phyloP scores from a whole-genome alignment of 2,888 invertebrate species.

The Volucella bombylans region DNA sequence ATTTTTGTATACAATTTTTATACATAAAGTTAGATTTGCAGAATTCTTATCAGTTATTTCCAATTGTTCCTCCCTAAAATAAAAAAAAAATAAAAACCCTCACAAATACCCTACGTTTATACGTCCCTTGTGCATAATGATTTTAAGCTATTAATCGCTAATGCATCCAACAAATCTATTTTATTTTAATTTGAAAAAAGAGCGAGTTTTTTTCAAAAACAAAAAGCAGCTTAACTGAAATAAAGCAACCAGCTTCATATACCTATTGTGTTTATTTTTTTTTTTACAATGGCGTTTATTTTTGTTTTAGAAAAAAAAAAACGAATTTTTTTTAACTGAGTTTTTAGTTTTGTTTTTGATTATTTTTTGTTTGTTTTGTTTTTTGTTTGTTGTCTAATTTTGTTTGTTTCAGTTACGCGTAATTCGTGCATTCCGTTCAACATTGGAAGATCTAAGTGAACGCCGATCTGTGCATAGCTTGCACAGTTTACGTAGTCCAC shows the following conservation, averaged over 20 bases:
- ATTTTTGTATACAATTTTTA: not conserved
- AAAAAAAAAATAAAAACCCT: not conserved
- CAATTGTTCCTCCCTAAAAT: conserved; percentile 9
- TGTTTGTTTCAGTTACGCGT: conserved; percentile 97
- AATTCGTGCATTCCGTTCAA: conserved; percentile 99
- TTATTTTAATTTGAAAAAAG: conserved; percentile 23
- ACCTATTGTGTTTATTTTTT: conserved; percentile 36
- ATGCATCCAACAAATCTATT: conserved; percentile 30
- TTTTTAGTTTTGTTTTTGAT: conserved; percentile 74
- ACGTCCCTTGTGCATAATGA: conserved; percentile 33
- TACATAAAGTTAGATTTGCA: conserved; percentile 11
- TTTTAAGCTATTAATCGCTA: conserved; percentile 45
- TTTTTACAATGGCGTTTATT: conserved; percentile 29
- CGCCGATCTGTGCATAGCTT: conserved; percentile 98
- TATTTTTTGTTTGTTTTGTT: conserved; percentile 77
- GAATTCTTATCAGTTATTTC: conserved; percentile 2
- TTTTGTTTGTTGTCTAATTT: conserved; percentile 82
- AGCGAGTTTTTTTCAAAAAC: not conserved
- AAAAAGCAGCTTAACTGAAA: conserved; percentile 18
- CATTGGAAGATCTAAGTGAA: conserved; percentile 99
- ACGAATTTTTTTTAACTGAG: conserved; percentile 50
- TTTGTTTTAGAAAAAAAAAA: conserved; percentile 14
- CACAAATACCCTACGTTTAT: conserved; percentile 12
- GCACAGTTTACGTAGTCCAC: conserved; percentile 94
- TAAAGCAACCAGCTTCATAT: conserved; percentile 51